These are phyloP conservation scores for Danio choprae DNA, from an alignment of 2,797 vertebrate species.

Conservation along the genomic window DNA sequence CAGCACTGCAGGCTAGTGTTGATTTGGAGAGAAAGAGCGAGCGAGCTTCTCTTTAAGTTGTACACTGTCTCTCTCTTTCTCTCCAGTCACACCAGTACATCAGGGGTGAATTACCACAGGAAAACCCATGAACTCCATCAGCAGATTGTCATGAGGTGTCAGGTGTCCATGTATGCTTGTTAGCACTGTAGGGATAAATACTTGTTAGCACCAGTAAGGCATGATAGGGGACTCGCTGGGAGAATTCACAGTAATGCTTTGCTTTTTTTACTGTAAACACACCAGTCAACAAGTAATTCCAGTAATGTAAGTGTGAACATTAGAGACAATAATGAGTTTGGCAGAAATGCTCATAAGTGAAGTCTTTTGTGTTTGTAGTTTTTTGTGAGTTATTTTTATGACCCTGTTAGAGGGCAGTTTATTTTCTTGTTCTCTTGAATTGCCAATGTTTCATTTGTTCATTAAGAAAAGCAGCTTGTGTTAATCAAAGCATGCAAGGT, in stretches of 20 bases:
- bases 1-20: not conserved
- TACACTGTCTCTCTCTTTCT: not conserved
- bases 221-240: not conserved
- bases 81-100: not conserved
- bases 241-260: not conserved
- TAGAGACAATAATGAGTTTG: not conserved
- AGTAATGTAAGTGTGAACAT: not conserved
- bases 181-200: not conserved
- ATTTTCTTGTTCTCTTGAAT: not conserved
- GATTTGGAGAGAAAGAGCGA: not conserved
- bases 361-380: not conserved
- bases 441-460: not conserved
- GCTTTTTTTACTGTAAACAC: not conserved
- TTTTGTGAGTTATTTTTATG: not conserved
- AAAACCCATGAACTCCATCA: not conserved
- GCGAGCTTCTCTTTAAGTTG: not conserved
- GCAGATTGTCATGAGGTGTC: constrained; percentile 12
- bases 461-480: not conserved
- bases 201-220: not conserved
- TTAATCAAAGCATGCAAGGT: not conserved
- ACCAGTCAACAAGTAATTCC: not conserved
- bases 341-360: not conserved
- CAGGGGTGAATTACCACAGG: not conserved
- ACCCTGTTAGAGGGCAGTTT: not conserved
- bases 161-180: constrained; percentile 16